Evolutionary conservation across 2,888 invertebrate species (phyloP).

Genomic region (Aspidiotus rigidus): DNA sequence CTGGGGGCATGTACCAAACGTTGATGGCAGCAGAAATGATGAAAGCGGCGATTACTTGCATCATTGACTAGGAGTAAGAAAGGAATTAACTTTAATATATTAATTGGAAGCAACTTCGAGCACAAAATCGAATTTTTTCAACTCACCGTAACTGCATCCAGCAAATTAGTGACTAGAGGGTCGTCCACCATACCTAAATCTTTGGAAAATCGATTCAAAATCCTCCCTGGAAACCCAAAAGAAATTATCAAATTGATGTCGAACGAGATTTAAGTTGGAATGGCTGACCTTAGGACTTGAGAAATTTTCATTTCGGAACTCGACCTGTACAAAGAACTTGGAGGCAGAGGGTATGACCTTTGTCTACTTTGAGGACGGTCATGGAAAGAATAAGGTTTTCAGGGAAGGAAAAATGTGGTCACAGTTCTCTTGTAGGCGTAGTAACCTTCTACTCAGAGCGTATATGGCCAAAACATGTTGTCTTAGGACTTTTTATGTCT

Average conservation of each 20-base stretch:
- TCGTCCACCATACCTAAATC: constrained; percentile 34
- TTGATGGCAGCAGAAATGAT: constrained; percentile 50
- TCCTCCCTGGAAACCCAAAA: constrained; percentile 20
- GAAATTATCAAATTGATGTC: too few relatives aligned
- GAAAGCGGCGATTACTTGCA: constrained; percentile 47
- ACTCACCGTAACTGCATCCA: constrained; percentile 19
- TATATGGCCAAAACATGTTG: too few relatives aligned
- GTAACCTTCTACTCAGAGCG: too few relatives aligned
- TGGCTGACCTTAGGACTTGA: not conserved
- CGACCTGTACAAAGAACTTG: not conserved
- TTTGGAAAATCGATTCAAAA: constrained; percentile 35
- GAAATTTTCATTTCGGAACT: too few relatives aligned
- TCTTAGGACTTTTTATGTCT: constrained; percentile 35
- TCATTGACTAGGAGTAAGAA: constrained; percentile 13
- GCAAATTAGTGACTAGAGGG: constrained; percentile 8
- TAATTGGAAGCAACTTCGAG: too few relatives aligned
- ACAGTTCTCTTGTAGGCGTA: too few relatives aligned
- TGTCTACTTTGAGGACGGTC: too few relatives aligned
- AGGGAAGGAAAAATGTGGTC: too few relatives aligned
- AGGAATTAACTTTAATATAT: not conserved
- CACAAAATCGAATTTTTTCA: not conserved
- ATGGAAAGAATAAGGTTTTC: not conserved
- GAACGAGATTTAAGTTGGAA: too few relatives aligned
- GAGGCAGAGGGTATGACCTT: not conserved
- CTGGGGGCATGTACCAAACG: constrained; percentile 45